Percentiles rank a stretch among this genome's conserved stretches.
These are phyloP conservation scores for Vicugna pacos DNA, from an alignment of 2,113 vertebrate genomes.

Conservation along the genomic window DNA sequence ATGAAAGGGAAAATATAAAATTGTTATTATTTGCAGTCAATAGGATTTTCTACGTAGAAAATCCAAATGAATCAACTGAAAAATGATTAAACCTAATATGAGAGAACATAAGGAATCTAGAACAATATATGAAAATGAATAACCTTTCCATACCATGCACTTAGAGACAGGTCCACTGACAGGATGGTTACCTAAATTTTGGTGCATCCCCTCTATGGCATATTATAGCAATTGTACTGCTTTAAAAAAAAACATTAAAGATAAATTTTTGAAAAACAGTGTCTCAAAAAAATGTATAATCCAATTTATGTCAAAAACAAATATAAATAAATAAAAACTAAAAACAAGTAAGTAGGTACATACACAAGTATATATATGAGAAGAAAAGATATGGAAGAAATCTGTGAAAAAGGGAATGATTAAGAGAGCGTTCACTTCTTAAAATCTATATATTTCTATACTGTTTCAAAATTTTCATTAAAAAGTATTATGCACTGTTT, in stretches of 20 bases:
- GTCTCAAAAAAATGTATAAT: neutral
- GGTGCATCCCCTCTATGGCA: neutral
- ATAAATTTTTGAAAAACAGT: neutral
- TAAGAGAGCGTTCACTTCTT: neutral
- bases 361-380: neutral
- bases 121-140: neutral
- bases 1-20: slow-evolving; percentile 3
- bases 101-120: neutral
- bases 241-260: neutral
- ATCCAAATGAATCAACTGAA: neutral
- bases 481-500: neutral
- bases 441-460: neutral
- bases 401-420: neutral
- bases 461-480: neutral
- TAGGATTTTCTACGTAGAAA: slow-evolving; percentile 19
- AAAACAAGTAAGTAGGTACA: neutral
- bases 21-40: neutral
- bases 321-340: slow-evolving; percentile 15
- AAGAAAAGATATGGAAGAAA: neutral
- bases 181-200: neutral
- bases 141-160: neutral
- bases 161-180: neutral
- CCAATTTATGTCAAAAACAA: neutral
- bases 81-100: neutral
- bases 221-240: neutral